Percentiles rank a stretch among this genome's conserved stretches.
Conservation (phyloP, 2,888 invertebrate genomes). For the Podabrus alpinus region DNA sequence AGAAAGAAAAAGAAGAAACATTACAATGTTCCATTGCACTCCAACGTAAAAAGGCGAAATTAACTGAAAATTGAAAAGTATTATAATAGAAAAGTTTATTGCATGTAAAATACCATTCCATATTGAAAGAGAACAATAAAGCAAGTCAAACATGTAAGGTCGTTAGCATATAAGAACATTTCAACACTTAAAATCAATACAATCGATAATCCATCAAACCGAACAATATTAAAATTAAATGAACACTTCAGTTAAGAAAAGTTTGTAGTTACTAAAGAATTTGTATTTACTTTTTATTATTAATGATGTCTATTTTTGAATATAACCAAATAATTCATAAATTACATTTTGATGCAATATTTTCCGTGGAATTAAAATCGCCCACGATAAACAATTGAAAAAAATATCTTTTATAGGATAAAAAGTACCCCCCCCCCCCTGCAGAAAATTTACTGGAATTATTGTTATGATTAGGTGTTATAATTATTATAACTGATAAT, state of each 20-base stretch:
- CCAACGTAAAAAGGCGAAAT: neutral
- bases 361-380: no score
- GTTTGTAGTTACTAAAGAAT: neutral
- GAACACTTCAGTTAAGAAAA: neutral
- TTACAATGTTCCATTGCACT: neutral
- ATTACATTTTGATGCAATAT: no score
- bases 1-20: no score
- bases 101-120: neutral
- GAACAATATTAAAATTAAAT: neutral
- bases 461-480: no score
- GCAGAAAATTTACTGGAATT: no score
- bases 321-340: neutral
- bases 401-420: no score
- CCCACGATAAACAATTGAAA: no score
- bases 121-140: neutral
- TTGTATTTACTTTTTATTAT: neutral
- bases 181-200: neutral
- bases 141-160: neutral
- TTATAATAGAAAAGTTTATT: neutral
- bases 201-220: neutral
- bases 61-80: neutral
- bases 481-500: no score
- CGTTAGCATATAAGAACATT: neutral
- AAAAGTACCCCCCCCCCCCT: no score
- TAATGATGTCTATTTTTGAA: neutral